A percentile compares a stretch with the other conserved stretches of the same genome.
phyloP scores from a whole-genome alignment of 2,113 vertebrate species.

The Atherinomorus stipes region DNA sequence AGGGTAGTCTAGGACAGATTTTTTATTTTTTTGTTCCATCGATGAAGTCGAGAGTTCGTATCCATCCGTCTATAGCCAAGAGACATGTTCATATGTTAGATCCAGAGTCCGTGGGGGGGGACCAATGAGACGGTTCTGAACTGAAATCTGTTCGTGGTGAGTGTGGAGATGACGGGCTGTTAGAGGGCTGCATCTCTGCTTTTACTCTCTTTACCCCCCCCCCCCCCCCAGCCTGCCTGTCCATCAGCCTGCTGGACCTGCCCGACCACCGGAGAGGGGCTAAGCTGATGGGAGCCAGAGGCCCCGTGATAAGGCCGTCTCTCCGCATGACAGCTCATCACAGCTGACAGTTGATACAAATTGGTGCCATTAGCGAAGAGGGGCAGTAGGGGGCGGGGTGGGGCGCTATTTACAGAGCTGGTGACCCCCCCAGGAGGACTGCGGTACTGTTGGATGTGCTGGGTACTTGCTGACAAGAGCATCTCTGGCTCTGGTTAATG shows the following conservation, averaged over 20 bases:
- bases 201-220: too few relatives aligned
- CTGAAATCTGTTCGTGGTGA: too few relatives aligned
- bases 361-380: slow-evolving; percentile 74
- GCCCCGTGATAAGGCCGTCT: slow-evolving; percentile 70
- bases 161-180: too few relatives aligned
- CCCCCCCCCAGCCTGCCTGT: slow-evolving; percentile 41
- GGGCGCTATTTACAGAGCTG: slow-evolving; percentile 75
- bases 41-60: too few relatives aligned
- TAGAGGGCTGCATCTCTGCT: too few relatives aligned
- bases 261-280: slow-evolving; percentile 64
- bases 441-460: too few relatives aligned
- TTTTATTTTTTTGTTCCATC: too few relatives aligned
- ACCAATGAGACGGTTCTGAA: too few relatives aligned
- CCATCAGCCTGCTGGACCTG: slow-evolving; percentile 58
- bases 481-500: slow-evolving; percentile 42
- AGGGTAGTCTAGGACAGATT: too few relatives aligned
- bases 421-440: slow-evolving; percentile 47
- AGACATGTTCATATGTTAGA: too few relatives aligned
- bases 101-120: too few relatives aligned
- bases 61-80: too few relatives aligned
- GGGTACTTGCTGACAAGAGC: slow-evolving; percentile 25
- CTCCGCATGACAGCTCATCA: slow-evolving; percentile 77
- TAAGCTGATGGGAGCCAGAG: slow-evolving; percentile 75
- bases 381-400: slow-evolving; percentile 27
- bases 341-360: slow-evolving; percentile 82